A percentile compares a stretch with the other conserved stretches of the same genome.
phyloP scores from a whole-genome alignment of 2,113 vertebrate genomes.

The Urocynchramus pylzowi region DNA sequence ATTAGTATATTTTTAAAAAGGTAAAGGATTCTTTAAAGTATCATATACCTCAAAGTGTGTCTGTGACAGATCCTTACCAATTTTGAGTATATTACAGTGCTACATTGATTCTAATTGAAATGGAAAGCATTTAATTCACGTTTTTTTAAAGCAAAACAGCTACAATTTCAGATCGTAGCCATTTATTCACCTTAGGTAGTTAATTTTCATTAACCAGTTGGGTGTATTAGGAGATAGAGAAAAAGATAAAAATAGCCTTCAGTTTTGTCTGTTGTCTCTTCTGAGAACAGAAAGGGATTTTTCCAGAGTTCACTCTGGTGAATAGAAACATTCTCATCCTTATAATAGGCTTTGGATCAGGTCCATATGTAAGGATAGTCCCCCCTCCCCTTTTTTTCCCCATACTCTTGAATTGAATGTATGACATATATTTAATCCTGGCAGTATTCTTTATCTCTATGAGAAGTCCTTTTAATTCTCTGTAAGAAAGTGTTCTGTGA shows the following conservation, averaged over 20 bases:
- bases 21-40: background rate
- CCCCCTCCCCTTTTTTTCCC: fast-evolving
- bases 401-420: background rate
- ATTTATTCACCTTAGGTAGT: background rate
- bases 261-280: background rate
- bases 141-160: background rate
- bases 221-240: background rate
- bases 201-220: background rate
- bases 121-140: background rate
- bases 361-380: background rate
- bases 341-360: background rate
- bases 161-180: background rate
- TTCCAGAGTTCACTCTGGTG: background rate
- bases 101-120: slow-evolving; percentile 7
- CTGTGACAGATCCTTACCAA: background rate
- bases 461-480: slow-evolving; percentile 42
- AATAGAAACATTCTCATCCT: background rate
- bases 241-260: background rate
- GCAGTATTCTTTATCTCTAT: slow-evolving; percentile 30
- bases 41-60: background rate
- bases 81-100: slow-evolving; percentile 46
- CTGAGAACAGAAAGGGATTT: background rate
- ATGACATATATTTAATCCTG: slow-evolving; percentile 30
- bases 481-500: slow-evolving; percentile 33
- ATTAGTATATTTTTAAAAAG: background rate